A percentile compares a stretch with the other conserved stretches of the same genome.
Conservation (phyloP, 1,140 invertebrate species). For the Episyrphus balteatus region DNA sequence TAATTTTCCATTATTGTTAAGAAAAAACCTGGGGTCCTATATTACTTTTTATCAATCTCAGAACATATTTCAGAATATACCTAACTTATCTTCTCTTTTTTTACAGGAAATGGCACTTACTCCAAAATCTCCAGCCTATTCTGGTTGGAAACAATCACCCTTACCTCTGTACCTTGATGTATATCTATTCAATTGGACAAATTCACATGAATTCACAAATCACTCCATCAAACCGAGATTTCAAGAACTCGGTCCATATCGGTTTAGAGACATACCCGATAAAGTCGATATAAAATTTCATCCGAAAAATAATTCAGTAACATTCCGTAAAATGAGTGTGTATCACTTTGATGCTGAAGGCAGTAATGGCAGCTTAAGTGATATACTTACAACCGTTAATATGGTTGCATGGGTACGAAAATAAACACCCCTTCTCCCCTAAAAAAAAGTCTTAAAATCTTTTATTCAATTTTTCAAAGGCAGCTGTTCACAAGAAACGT, state of each 20-base stretch:
- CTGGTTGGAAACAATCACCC: conserved; percentile 59
- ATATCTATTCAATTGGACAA: conserved; percentile 77
- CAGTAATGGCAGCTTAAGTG: conserved; percentile 64
- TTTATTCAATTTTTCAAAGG: conserved; percentile 41
- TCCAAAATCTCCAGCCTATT: conserved; percentile 48
- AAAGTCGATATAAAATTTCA: conserved; percentile 62
- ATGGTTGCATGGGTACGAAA: conserved; percentile 64
- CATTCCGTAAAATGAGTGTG: conserved; percentile 61
- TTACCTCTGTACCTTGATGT: conserved; percentile 65
- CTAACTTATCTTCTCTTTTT: conserved; percentile 7
- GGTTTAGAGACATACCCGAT: conserved; percentile 55
- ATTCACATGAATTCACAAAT: conserved; percentile 47
- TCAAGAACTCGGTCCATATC: conserved; percentile 61
- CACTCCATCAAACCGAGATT: conserved; percentile 48
- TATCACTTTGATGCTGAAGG: conserved; percentile 63
- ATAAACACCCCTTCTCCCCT: background rate
- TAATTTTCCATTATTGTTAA: too few species aligned
- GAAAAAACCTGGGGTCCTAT: too few species aligned
- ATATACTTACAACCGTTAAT: conserved; percentile 69
- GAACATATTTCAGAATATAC: too few species aligned
- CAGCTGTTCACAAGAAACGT: conserved; percentile 40
- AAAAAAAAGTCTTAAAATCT: background rate
- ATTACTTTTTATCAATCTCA: too few species aligned
- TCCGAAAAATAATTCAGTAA: conserved; percentile 65
- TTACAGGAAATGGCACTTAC: conserved; percentile 53